Evolutionary conservation across 2,888 invertebrate genomes (phyloP).

Genomic region (Dione juno): DNA sequence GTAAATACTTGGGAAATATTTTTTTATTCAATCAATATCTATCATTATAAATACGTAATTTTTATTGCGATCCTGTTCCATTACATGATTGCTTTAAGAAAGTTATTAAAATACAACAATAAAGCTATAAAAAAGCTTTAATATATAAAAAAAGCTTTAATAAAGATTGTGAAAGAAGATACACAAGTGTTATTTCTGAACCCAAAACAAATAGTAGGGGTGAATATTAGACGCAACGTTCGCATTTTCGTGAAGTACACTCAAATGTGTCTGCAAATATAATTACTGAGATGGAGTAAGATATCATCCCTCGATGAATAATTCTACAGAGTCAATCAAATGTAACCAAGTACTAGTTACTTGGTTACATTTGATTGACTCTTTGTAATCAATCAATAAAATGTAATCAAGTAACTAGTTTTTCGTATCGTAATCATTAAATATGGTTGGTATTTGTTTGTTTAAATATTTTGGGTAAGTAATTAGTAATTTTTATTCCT

Average conservation of each 20-base stretch:
- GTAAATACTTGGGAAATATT: no score
- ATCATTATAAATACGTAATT: no score
- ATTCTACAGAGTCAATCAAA: slow-evolving; percentile 16
- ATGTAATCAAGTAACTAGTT: background rate
- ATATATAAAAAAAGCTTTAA: no score
- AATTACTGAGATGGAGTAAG: slow-evolving; percentile 60
- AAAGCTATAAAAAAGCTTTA: no score
- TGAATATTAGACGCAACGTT: slow-evolving; percentile 66
- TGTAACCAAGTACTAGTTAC: background rate
- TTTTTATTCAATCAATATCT: no score
- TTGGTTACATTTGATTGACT: no score
- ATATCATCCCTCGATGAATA: slow-evolving; percentile 54
- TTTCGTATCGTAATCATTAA: background rate
- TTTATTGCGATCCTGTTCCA: no score
- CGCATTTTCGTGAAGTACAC: slow-evolving; percentile 57
- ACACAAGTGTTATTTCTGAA: background rate
- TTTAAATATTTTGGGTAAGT: no score
- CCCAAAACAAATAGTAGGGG: slow-evolving; percentile 7
- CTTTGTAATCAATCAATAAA: no score
- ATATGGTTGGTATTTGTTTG: background rate
- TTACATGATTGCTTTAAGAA: no score
- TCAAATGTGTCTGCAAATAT: slow-evolving; percentile 72
- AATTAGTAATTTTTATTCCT: no score
- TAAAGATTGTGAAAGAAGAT: background rate
- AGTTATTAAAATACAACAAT: no score